phyloP scores from a whole-genome alignment of 2,113 vertebrate genomes.

The Aptenodytes patagonicus region DNA sequence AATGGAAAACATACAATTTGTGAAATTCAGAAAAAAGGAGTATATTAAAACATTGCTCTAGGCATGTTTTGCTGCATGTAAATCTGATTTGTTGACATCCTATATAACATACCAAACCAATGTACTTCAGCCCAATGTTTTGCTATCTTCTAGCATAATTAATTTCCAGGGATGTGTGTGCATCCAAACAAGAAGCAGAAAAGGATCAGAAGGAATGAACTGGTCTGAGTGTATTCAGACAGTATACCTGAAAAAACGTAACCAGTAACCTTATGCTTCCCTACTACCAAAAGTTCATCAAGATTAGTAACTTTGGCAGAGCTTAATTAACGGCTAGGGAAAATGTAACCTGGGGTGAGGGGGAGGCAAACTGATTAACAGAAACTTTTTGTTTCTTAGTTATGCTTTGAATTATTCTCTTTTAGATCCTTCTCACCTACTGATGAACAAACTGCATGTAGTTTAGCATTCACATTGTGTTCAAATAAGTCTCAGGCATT shows the following conservation, averaged over 20 bases:
- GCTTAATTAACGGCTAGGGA: conserved; percentile 32
- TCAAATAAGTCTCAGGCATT: background rate
- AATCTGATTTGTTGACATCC: conserved; percentile 61
- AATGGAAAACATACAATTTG: conserved; percentile 47
- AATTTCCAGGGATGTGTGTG: conserved; percentile 26
- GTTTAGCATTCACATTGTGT: background rate
- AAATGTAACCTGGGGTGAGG: conserved; percentile 15
- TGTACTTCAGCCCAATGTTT: conserved; percentile 8
- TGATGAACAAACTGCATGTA: background rate
- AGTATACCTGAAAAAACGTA: background rate
- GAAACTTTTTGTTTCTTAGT: conserved; percentile 47
- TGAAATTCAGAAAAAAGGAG: conserved; percentile 49
- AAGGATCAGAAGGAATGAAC: conserved; percentile 19
- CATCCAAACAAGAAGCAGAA: conserved; percentile 49
- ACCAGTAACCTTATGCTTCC: background rate
- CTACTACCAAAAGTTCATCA: conserved; percentile 6
- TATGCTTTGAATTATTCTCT: background rate
- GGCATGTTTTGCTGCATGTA: conserved; percentile 37
- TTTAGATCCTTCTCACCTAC: background rate
- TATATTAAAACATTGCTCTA: conserved; percentile 55
- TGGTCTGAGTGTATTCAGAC: background rate
- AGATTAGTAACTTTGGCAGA: conserved; percentile 2
- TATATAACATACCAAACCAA: background rate
- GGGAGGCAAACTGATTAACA: conserved; percentile 13
- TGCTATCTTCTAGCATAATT: conserved; percentile 39